Conservation (phyloP, 2,888 invertebrate genomes). For the Cryptocheilus praepositus region DNA sequence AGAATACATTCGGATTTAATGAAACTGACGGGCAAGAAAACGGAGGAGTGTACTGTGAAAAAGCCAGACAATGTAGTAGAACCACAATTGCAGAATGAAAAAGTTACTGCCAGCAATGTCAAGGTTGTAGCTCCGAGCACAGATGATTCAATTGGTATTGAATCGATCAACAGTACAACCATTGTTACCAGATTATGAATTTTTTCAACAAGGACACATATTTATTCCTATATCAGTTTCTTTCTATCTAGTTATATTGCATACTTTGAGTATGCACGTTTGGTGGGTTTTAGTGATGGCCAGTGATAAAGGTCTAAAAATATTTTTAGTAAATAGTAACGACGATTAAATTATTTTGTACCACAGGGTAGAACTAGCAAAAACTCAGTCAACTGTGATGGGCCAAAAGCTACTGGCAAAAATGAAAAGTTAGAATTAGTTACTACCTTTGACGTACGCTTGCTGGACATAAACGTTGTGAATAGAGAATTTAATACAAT, state of each 20-base stretch:
- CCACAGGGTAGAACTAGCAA: not conserved
- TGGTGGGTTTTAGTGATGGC: too few species aligned
- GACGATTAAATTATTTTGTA: constrained; percentile 3
- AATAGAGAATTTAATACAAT: not conserved
- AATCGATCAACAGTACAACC: constrained; percentile 12
- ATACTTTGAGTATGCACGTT: too few species aligned
- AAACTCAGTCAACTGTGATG: constrained; percentile 3
- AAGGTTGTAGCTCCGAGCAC: constrained; percentile 44
- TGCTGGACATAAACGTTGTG: too few species aligned
- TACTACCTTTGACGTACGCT: too few species aligned
- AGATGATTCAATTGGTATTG: constrained; percentile 20
- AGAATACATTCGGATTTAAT: constrained; percentile 86
- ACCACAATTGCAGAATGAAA: constrained; percentile 20
- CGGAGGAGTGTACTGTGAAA: constrained; percentile 47
- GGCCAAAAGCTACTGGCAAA: not conserved
- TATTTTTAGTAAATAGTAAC: not conserved
- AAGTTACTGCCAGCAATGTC: constrained; percentile 39
- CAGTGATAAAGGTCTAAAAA: not conserved
- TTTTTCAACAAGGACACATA: constrained; percentile 3
- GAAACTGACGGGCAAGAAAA: constrained; percentile 72
- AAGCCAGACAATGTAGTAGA: constrained; percentile 27
- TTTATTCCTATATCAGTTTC: constrained; percentile 14
- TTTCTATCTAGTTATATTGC: not conserved
- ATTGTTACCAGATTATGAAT: constrained; percentile 2
- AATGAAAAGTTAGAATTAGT: too few species aligned